Evolutionary conservation across 2,888 invertebrate genomes (phyloP), one percentile per base, ranked within the genome.

Genomic region (Andrena dorsata): DNA sequence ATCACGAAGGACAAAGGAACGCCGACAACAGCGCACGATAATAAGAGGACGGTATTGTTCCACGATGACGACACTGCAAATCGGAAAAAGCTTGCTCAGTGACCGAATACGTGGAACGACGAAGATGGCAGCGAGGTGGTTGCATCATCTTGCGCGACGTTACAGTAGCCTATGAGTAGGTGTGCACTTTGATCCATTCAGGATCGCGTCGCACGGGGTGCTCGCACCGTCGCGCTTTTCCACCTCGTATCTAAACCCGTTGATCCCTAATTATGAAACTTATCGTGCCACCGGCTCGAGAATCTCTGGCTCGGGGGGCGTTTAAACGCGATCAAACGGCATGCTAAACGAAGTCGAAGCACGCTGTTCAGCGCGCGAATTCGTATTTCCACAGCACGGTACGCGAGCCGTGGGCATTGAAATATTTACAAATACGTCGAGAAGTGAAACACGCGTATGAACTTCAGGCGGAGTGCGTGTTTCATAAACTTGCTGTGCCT

Each of bases 91-190:
- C 49, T 76, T 30, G 20, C 32, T 16, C 10, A 56, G n/a, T 32
- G n/a, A 16, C 47, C 32, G 13, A 10, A 65, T 68, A 68, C 28
- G 2, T 49, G 10, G n/a, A 28, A 20, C 56, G 20, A 51, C 20
- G 51, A 28, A 30, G 41, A 16, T 30, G 47, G 49, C 10, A 10
- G 13, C 32, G 23, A 26, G 16, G 5, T 58, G 6, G 26, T 77
- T 80, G 71, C 71, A 28, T 65, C 61, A 77, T 51, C 30, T 71
- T 56, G 65, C 53, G 61, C 63, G 53, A 77, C 41, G 16, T 71
- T 71, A 47, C 47, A 1, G 16, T 10, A 32, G 41, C 23, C 51
- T 41, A 10, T 4, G n/a, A n/a, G 13, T 41, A 60, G 28, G 51
- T 47, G 47, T 32, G 53, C 61, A 20, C 53, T 78, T 61, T 74